phyloP scores from a whole-genome alignment of 2,888 invertebrate genomes.

The Neria commutata region DNA sequence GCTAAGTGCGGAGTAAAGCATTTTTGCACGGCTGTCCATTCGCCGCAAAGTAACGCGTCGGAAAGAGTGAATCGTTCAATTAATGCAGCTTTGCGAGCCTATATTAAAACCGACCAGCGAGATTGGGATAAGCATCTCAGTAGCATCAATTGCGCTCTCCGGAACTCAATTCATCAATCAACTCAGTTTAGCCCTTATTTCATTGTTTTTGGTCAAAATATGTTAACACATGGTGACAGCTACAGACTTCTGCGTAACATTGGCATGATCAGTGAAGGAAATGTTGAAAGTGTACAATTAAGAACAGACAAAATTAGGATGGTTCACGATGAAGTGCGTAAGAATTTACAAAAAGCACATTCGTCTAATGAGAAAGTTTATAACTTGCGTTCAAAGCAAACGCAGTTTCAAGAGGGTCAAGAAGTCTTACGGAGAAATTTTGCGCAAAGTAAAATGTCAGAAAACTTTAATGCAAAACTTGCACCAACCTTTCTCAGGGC shows the following conservation, averaged over 20 bases:
- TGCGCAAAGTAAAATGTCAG: background rate
- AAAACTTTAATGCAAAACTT: too few relatives aligned
- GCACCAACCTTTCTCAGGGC: too few relatives aligned
- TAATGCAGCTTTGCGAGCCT: background rate
- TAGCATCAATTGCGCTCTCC: background rate
- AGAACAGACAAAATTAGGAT: too few relatives aligned
- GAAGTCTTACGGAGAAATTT: background rate
- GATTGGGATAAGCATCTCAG: background rate
- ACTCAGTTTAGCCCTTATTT: background rate
- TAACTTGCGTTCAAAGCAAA: background rate
- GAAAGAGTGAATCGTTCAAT: conserved; percentile 1
- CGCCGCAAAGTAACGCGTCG: background rate
- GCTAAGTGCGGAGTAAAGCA: background rate
- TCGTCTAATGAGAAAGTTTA: background rate
- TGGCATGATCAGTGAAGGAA: background rate
- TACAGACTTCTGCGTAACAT: background rate
- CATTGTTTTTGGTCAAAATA: conserved; percentile 3
- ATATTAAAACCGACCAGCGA: background rate
- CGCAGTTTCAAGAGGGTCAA: background rate
- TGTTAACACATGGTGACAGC: background rate
- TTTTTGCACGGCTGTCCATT: background rate
- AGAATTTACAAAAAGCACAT: too few relatives aligned
- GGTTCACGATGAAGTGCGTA: too few relatives aligned
- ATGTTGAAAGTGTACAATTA: background rate
- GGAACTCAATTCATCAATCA: background rate